Percentiles rank a stretch among this genome's conserved stretches.
phyloP scores from a whole-genome alignment of 2,113 vertebrate genomes.

The Manacus vitellinus region DNA sequence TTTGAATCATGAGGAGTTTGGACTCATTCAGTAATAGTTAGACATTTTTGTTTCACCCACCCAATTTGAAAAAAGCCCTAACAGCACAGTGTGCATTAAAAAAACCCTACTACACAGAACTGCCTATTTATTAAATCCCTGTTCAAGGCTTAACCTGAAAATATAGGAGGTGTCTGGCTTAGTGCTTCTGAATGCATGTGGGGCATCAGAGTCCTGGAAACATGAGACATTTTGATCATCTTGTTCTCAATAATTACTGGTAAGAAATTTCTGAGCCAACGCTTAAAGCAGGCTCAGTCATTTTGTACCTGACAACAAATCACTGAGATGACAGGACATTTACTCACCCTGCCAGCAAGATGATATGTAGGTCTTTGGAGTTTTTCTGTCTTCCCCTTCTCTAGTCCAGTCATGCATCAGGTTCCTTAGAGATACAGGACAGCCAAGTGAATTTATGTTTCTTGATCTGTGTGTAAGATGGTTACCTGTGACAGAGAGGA shows the following conservation, averaged over 20 bases:
- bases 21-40: neutral
- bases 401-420: constrained; percentile 42
- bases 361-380: neutral
- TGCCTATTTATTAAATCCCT: neutral
- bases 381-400: neutral
- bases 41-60: neutral
- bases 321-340: neutral
- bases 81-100: neutral
- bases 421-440: neutral
- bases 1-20: neutral
- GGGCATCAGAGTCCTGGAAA: neutral
- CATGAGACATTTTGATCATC: neutral
- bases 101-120: neutral
- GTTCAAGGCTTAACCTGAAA: neutral
- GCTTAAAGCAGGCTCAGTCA: neutral
- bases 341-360: constrained; percentile 44
- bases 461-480: neutral
- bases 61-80: neutral
- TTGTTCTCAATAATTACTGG: neutral
- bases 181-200: neutral
- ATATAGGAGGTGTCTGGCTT: neutral
- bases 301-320: neutral
- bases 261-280: neutral
- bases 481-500: constrained; percentile 19
- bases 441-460: neutral